These are phyloP conservation scores for Ruditapes philippinarum DNA, from an alignment of 1,140 invertebrate genomes.

Conservation along the genomic window DNA sequence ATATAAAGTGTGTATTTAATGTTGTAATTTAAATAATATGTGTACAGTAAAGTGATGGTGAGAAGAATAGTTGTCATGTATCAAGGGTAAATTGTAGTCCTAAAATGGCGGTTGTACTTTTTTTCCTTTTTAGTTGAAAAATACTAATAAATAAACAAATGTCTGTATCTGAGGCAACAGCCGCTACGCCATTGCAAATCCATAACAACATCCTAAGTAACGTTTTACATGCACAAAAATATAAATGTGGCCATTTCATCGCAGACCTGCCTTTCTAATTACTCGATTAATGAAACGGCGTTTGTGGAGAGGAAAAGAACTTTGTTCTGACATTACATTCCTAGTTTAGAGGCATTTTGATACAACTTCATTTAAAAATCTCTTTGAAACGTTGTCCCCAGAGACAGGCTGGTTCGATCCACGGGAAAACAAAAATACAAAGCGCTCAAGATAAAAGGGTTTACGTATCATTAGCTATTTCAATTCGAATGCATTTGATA, in stretches of 20 bases:
- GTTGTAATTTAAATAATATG: too few species aligned
- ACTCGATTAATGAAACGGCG: not conserved
- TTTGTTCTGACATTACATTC: not conserved
- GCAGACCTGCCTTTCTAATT: not conserved
- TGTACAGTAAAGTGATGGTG: too few species aligned
- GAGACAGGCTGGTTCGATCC: conserved; percentile 1
- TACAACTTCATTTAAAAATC: conserved; percentile 2
- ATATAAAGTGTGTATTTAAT: too few species aligned
- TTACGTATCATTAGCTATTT: conserved; percentile 19
- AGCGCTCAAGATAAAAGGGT: not conserved
- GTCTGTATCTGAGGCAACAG: too few species aligned
- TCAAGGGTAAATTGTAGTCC: too few species aligned
- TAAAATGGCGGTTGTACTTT: too few species aligned
- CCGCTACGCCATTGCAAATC: too few species aligned
- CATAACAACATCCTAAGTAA: too few species aligned
- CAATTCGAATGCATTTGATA: not conserved
- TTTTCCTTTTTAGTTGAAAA: too few species aligned
- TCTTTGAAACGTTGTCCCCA: conserved; percentile 4
- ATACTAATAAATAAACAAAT: too few species aligned
- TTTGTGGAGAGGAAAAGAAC: not conserved
- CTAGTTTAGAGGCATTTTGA: not conserved
- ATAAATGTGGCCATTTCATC: not conserved
- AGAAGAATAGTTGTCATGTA: too few species aligned
- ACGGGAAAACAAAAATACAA: not conserved
- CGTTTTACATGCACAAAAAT: too few species aligned